Percentiles rank a stretch among this genome's conserved stretches.
phyloP scores from a whole-genome alignment of 2,888 invertebrate genomes.

The Rhogogaster chlorosoma region DNA sequence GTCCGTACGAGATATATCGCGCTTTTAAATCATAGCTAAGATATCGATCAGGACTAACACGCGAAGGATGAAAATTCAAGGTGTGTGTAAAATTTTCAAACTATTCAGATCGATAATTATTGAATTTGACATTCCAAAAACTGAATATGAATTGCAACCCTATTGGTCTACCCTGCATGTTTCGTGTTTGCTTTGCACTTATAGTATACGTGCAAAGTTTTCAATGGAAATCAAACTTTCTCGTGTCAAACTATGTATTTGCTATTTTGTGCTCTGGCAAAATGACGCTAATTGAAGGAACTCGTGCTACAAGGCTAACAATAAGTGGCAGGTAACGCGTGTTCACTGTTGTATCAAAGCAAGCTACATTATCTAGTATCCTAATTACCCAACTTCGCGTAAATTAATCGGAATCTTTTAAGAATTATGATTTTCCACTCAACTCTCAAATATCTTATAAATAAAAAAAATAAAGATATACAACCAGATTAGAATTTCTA shows the following conservation, averaged over 20 bases:
- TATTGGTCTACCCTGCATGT: constrained; percentile 38
- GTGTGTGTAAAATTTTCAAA: background rate
- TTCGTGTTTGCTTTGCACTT: constrained; percentile 36
- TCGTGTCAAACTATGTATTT: constrained; percentile 25
- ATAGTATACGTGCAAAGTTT: constrained; percentile 25
- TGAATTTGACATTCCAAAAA: constrained; percentile 38
- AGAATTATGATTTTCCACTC: background rate
- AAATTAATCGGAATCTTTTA: background rate
- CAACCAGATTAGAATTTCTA: background rate
- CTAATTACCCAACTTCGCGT: background rate
- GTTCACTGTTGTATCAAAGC: constrained; percentile 13
- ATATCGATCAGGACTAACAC: background rate
- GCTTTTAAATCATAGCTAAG: background rate
- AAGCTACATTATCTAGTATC: background rate
- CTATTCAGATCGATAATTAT: constrained; percentile 33
- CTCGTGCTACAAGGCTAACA: constrained; percentile 16
- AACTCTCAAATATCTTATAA: background rate
- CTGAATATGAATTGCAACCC: constrained; percentile 5
- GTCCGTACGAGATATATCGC: background rate
- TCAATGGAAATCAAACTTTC: background rate
- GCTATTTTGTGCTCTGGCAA: background rate
- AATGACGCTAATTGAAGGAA: background rate
- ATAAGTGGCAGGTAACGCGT: background rate
- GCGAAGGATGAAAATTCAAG: constrained; percentile 39
- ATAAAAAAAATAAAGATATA: background rate